These are phyloP conservation scores for Stomatorhinus walkeri DNA, from an alignment of 2,797 vertebrate genomes.

Conservation along the genomic window DNA sequence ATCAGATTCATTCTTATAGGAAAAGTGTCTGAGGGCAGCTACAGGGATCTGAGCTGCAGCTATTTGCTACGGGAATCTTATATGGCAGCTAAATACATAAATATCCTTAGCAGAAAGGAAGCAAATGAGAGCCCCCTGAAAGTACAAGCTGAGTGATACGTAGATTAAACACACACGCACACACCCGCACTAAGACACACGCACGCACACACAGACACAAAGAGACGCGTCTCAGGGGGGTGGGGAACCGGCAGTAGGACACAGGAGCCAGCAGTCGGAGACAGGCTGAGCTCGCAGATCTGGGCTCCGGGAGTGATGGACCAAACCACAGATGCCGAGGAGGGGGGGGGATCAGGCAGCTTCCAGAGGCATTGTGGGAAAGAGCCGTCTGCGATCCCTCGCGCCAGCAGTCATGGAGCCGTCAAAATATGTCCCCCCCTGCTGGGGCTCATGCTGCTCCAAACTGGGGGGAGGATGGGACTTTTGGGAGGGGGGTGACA, in stretches of 20 bases:
- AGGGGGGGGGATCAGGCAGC: background rate
- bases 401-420: slow-evolving; percentile 26
- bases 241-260: background rate
- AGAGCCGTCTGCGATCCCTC: slow-evolving; percentile 10
- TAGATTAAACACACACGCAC: background rate
- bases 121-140: background rate
- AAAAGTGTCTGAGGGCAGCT: background rate
- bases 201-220: background rate
- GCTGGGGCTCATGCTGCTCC: slow-evolving; percentile 13
- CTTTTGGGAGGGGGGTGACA: background rate
- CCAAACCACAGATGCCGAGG: no score
- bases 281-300: background rate
- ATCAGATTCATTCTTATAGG: background rate
- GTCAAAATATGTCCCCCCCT: slow-evolving; percentile 18
- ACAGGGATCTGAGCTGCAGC: background rate
- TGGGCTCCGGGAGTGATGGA: background rate
- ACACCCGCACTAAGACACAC: background rate
- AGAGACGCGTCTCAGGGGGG: background rate
- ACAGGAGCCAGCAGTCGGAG: background rate
- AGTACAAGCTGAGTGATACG: background rate
- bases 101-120: background rate
- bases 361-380: background rate
- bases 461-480: background rate
- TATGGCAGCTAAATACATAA: background rate
- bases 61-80: background rate